phyloP scores from a whole-genome alignment of 2,113 vertebrate species.

The Sebastes schlegelii region DNA sequence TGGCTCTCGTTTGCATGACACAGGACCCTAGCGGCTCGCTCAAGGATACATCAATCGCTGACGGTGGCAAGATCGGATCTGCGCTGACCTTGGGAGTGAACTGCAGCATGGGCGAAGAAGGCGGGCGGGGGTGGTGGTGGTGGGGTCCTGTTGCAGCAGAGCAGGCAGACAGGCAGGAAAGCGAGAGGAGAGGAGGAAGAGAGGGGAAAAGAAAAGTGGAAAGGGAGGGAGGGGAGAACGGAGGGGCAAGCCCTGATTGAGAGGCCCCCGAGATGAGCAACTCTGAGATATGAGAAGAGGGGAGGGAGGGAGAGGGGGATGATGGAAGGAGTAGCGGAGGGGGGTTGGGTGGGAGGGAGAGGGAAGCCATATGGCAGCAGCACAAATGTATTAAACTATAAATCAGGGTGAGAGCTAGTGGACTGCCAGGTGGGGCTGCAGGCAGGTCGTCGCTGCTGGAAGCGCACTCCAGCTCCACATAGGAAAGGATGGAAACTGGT shows the following conservation, averaged over 20 bases:
- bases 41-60: slow-evolving; percentile 85
- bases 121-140: not conserved
- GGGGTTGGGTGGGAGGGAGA: slow-evolving; percentile 49
- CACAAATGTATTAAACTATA: slow-evolving; percentile 85
- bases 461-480: slow-evolving; percentile 26
- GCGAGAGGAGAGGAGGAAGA: slow-evolving; percentile 23
- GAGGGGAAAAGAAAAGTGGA: slow-evolving; percentile 29
- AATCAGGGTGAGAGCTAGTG: slow-evolving; percentile 74
- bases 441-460: slow-evolving; percentile 62
- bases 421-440: slow-evolving; percentile 73
- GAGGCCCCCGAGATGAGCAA: slow-evolving; percentile 76
- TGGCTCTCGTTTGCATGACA: slow-evolving; percentile 62
- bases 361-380: slow-evolving; percentile 81
- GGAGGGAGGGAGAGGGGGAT: slow-evolving; percentile 44
- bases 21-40: slow-evolving; percentile 52
- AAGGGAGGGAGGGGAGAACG: slow-evolving; percentile 37
- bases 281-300: slow-evolving; percentile 69
- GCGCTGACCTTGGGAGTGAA: slow-evolving; percentile 89
- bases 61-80: slow-evolving; percentile 87
- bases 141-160: slow-evolving; percentile 54
- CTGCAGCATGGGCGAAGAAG: slow-evolving; percentile 53
- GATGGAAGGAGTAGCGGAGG: slow-evolving; percentile 51
- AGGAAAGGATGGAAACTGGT: slow-evolving; percentile 25
- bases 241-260: slow-evolving; percentile 70
- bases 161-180: slow-evolving; percentile 25